These are phyloP conservation scores for Neosilurus hyrtlii DNA, from an alignment of 2,797 vertebrate genomes.

Conservation along the genomic window DNA sequence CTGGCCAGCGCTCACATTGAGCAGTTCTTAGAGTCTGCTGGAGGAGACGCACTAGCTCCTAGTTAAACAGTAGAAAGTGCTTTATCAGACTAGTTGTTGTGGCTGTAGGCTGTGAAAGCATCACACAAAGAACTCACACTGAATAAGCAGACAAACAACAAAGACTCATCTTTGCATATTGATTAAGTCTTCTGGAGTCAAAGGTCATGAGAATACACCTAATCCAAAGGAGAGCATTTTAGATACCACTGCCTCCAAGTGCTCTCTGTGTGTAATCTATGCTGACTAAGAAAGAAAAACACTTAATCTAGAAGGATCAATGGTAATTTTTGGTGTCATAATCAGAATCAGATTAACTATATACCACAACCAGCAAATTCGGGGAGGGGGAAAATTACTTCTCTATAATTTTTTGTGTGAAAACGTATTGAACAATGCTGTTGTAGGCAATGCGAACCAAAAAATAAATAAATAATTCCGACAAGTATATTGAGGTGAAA, in stretches of 20 bases:
- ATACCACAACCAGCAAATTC: background rate
- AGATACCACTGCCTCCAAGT: background rate
- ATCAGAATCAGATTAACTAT: background rate
- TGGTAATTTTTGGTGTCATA: background rate
- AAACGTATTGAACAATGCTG: too few relatives aligned
- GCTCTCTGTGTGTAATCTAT: background rate
- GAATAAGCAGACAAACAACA: background rate
- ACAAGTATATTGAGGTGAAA: too few relatives aligned
- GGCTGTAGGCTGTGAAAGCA: background rate
- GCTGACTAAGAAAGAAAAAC: slow-evolving; percentile 7
- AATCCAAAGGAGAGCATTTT: background rate
- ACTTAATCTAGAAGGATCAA: background rate
- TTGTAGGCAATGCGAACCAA: too few relatives aligned
- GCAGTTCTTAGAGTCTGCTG: slow-evolving; percentile 93
- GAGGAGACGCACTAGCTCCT: slow-evolving; percentile 93
- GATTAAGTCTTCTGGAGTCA: slow-evolving; percentile 15
- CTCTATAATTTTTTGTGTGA: too few relatives aligned
- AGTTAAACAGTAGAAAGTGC: slow-evolving; percentile 1
- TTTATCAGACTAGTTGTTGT: background rate
- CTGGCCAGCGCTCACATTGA: slow-evolving; percentile 79
- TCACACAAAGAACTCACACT: background rate
- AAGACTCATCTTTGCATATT: background rate
- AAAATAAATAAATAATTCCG: too few relatives aligned
- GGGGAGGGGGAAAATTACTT: too few relatives aligned
- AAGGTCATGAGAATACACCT: slow-evolving; percentile 26